Conservation (phyloP, 2,113 vertebrate species). For the Taurulus bubalis region DNA sequence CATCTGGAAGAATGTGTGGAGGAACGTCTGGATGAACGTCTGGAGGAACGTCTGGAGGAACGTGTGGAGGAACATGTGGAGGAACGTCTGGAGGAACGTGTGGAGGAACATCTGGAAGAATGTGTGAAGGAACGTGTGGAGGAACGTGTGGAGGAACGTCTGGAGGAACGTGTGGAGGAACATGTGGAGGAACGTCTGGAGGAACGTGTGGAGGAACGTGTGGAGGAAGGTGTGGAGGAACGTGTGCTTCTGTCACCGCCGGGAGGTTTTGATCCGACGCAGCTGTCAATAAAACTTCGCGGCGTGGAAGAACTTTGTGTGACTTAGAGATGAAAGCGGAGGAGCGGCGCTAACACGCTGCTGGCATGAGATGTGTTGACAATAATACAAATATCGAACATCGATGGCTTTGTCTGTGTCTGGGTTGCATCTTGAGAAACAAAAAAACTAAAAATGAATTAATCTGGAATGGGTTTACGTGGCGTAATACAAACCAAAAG, state of each 20-base stretch:
- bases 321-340: neutral
- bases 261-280: neutral
- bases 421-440: neutral
- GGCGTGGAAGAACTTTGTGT: too few species aligned
- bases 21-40: too few species aligned
- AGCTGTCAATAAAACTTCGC: slow-evolving; percentile 18
- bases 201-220: neutral
- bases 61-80: too few species aligned
- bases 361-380: neutral
- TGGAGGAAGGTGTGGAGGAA: neutral
- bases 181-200: neutral
- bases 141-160: too few species aligned
- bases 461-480: neutral
- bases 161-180: too few species aligned
- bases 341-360: neutral
- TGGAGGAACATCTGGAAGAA: too few species aligned
- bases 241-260: neutral
- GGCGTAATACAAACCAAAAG: neutral
- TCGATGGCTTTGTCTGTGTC: neutral
- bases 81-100: too few species aligned
- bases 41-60: too few species aligned
- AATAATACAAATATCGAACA: neutral
- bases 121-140: too few species aligned
- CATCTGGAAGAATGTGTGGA: too few species aligned
- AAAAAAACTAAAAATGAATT: neutral